A percentile compares a stretch with the other conserved stretches of the same genome.
Conservation (phyloP, 1,140 invertebrate species). For the honey bee (Apis mellifera) region DNA sequence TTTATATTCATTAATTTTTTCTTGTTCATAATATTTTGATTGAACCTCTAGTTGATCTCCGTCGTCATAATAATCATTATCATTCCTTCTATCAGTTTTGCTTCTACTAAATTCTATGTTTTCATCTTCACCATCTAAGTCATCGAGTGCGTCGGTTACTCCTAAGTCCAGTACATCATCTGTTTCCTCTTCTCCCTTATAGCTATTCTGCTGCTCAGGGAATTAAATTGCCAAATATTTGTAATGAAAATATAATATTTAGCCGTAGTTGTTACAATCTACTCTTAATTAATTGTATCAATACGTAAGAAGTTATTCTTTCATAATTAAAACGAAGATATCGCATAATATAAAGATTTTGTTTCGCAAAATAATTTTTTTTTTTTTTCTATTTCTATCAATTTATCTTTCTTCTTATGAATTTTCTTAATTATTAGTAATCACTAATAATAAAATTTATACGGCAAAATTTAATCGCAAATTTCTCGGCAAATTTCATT, state of each 20-base stretch:
- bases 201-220: conserved; percentile 80
- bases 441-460: background rate
- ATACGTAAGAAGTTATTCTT: conserved; percentile 3
- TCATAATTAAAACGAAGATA: conserved; percentile 10
- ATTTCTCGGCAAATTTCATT: background rate
- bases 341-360: background rate
- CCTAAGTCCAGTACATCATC: conserved; percentile 80
- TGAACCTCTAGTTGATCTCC: conserved; percentile 61
- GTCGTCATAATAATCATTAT: conserved; percentile 70
- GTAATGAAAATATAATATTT: conserved; percentile 62
- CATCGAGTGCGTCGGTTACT: conserved; percentile 79
- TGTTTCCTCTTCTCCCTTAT: conserved; percentile 81
- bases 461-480: background rate
- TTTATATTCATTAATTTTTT: conserved; percentile 56
- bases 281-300: conserved; percentile 37
- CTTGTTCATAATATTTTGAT: conserved; percentile 62
- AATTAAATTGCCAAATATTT: conserved; percentile 80
- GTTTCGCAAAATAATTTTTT: background rate
- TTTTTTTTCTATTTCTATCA: background rate
- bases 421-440: background rate
- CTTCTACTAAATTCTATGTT: conserved; percentile 75
- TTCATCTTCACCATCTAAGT: conserved; percentile 79
- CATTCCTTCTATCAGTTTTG: conserved; percentile 62
- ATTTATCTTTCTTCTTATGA: background rate
- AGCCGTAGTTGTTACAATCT: conserved; percentile 60